Conservation (phyloP, 1,140 invertebrate genomes). For the Holotrichia oblita region DNA sequence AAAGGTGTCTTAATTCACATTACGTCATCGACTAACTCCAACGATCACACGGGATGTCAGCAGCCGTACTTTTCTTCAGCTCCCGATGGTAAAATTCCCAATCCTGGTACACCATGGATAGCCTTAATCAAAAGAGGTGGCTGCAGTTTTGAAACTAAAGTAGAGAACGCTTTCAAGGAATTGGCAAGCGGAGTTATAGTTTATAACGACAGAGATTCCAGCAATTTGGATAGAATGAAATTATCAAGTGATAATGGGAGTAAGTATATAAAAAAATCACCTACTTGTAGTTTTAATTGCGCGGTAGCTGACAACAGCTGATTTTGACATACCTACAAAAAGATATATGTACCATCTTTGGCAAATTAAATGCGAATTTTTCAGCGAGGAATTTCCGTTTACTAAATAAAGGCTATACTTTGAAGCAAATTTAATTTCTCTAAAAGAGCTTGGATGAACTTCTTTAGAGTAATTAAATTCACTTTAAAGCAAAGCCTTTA, state of each 20-base stretch:
- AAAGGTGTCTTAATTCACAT: slow-evolving; percentile 71
- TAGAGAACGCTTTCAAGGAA: slow-evolving; percentile 73
- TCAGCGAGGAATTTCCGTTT: too few species aligned
- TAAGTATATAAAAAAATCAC: slow-evolving; percentile 62
- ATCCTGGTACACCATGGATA: slow-evolving; percentile 76
- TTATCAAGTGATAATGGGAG: slow-evolving; percentile 67
- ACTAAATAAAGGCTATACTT: too few species aligned
- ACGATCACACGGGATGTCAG: slow-evolving; percentile 73
- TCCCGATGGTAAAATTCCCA: slow-evolving; percentile 61
- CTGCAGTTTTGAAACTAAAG: slow-evolving; percentile 81
- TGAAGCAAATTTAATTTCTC: too few species aligned
- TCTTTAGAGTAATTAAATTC: too few species aligned
- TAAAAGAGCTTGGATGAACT: too few species aligned
- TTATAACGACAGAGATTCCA: slow-evolving; percentile 75
- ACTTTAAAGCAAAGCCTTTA: too few species aligned
- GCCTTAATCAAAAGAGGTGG: slow-evolving; percentile 76
- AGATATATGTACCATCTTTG: too few species aligned
- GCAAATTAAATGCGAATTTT: too few species aligned
- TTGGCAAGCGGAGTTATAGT: slow-evolving; percentile 79
- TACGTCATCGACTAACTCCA: slow-evolving; percentile 60
- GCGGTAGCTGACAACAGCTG: too few species aligned
- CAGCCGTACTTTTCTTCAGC: slow-evolving; percentile 66
- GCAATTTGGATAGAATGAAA: slow-evolving; percentile 76
- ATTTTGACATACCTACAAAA: neutral
- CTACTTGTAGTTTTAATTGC: neutral